These are phyloP conservation scores for Eubasilissa splendida DNA, from an alignment of 2,888 invertebrate genomes.

Conservation along the genomic window DNA sequence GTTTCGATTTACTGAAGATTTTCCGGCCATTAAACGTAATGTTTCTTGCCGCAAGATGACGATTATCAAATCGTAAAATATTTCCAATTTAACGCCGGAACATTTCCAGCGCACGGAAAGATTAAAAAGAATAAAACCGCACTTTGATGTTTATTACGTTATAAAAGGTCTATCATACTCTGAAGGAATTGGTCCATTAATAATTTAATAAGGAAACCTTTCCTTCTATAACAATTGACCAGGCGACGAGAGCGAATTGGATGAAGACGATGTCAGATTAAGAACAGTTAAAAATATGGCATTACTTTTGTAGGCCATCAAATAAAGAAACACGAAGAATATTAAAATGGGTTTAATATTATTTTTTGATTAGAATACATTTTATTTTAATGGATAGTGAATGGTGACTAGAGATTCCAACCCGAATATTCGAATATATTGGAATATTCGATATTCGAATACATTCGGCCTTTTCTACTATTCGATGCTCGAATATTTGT, in stretches of 20 bases:
- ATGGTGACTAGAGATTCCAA: too few relatives aligned
- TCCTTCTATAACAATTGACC: not conserved
- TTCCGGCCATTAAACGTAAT: conserved; percentile 10
- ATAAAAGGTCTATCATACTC: not conserved
- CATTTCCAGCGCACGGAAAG: not conserved
- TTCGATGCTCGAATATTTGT: too few relatives aligned
- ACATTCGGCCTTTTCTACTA: too few relatives aligned
- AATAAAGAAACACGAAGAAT: not conserved
- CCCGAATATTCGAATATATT: too few relatives aligned
- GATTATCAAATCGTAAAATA: conserved; percentile 30
- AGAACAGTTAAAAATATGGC: not conserved
- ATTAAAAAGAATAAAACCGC: not conserved
- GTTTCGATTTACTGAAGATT: too few relatives aligned
- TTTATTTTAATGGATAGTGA: too few relatives aligned
- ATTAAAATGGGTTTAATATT: too few relatives aligned
- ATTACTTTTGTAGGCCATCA: not conserved
- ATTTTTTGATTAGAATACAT: too few relatives aligned
- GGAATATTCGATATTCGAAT: too few relatives aligned
- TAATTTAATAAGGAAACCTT: conserved; percentile 9
- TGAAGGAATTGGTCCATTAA: conserved; percentile 1
- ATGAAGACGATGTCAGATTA: not conserved
- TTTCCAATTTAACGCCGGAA: conserved; percentile 26
- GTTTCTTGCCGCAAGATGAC: conserved; percentile 17
- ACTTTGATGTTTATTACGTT: conserved; percentile 4
- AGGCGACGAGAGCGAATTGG: not conserved